Evolutionary conservation across 2,113 vertebrate species (phyloP).

Genomic region (Zeus faber): DNA sequence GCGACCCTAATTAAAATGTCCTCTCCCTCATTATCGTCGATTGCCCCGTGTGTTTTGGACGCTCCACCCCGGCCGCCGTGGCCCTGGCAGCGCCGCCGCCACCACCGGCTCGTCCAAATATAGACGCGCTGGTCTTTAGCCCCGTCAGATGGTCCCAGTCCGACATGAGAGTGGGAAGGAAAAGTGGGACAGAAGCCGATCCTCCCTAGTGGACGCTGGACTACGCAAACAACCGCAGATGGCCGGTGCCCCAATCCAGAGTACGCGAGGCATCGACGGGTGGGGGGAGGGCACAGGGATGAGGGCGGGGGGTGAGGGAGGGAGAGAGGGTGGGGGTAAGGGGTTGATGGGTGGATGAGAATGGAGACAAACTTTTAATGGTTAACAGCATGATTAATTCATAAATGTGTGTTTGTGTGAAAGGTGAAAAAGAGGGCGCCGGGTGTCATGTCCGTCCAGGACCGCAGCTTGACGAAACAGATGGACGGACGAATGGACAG

Average conservation of each 20-base stretch:
- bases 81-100: slow-evolving; percentile 58
- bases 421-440: not conserved
- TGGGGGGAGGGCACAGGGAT: too few relatives aligned
- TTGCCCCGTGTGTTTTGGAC: slow-evolving; percentile 74
- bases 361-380: slow-evolving; percentile 53
- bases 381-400: slow-evolving; percentile 65
- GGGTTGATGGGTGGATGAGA: too few relatives aligned
- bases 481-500: slow-evolving; percentile 54
- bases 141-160: slow-evolving; percentile 75
- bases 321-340: too few relatives aligned
- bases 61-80: slow-evolving; percentile 57
- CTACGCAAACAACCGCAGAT: slow-evolving; percentile 22
- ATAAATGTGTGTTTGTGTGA: slow-evolving; percentile 32
- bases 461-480: slow-evolving; percentile 38
- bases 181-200: slow-evolving; percentile 75
- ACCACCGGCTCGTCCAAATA: slow-evolving; percentile 61
- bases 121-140: slow-evolving; percentile 70
- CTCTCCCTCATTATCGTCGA: slow-evolving; percentile 75
- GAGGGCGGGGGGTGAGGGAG: too few relatives aligned
- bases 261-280: not conserved
- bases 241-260: not conserved
- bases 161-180: slow-evolving; percentile 69
- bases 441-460: slow-evolving; percentile 10
- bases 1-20: slow-evolving; percentile 75
- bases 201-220: slow-evolving; percentile 63